phyloP scores from a whole-genome alignment of 35 echinoderm and acorn worm species.

The Lytechinus variegatus region DNA sequence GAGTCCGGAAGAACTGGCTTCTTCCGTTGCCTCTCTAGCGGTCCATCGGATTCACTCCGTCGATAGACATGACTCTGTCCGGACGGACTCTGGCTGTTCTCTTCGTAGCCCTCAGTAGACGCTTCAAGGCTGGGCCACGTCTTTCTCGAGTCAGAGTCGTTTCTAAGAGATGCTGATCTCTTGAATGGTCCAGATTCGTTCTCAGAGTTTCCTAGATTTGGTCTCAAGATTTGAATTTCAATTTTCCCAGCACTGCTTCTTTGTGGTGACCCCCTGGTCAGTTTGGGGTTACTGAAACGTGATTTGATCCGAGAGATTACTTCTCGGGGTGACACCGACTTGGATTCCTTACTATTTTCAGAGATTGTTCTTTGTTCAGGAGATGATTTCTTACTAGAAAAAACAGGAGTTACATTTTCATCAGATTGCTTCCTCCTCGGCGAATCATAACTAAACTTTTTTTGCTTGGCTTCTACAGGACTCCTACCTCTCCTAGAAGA shows the following conservation, averaged over 20 bases:
- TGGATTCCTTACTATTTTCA: conserved; percentile 33
- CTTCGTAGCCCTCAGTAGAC: not conserved
- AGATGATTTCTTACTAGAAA: conserved; percentile 29
- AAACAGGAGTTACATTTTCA: not conserved
- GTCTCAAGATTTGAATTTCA: conserved; percentile 39
- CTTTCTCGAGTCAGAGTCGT: not conserved
- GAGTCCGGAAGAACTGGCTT: not conserved
- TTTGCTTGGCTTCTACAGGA: not conserved
- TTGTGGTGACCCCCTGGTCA: not conserved
- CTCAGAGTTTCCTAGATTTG: not conserved
- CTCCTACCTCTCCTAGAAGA: not conserved
- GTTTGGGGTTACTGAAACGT: conserved; percentile 27
- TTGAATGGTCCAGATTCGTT: not conserved
- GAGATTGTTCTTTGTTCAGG: not conserved
- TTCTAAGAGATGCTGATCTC: not conserved
- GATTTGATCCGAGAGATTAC: conserved; percentile 26
- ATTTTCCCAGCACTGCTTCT: conserved; percentile 46
- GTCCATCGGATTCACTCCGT: conserved; percentile 8
- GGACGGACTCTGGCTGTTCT: not conserved
- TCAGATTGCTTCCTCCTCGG: not conserved
- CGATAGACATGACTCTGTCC: not conserved
- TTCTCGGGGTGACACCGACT: conserved; percentile 35
- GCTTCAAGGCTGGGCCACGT: conserved; percentile 34
- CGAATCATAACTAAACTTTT: not conserved
- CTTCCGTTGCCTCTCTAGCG: conserved; percentile 24